Evolutionary conservation across 2,113 vertebrate genomes (phyloP).

Genomic region (Silurus meridionalis): DNA sequence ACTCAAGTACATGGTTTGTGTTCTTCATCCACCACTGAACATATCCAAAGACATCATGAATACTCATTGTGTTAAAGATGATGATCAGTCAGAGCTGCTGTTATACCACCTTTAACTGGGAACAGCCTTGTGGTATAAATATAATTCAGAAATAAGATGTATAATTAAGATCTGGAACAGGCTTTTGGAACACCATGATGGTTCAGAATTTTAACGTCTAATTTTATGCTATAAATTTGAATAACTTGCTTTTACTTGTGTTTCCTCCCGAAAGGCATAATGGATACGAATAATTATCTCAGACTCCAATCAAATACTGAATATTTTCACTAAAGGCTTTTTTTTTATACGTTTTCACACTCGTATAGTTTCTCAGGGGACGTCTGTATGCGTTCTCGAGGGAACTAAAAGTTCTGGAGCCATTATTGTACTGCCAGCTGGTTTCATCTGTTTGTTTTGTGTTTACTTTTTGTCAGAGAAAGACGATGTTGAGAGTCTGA

Average conservation of each 20-base stretch:
- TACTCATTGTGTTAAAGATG: not conserved
- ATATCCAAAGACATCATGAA: not conserved
- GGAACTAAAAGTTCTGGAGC: not conserved
- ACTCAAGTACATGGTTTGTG: too few species aligned
- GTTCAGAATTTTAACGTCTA: not conserved
- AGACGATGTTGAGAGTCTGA: not conserved
- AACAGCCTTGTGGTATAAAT: not conserved
- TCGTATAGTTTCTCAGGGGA: not conserved
- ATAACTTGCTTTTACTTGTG: not conserved
- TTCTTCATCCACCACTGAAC: not conserved
- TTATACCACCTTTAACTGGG: not conserved
- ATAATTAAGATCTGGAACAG: not conserved
- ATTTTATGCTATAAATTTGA: not conserved
- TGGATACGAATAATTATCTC: not conserved
- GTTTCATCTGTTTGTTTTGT: slow-evolving; percentile 27
- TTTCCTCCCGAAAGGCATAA: not conserved
- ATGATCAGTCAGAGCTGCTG: not conserved
- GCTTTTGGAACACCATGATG: not conserved
- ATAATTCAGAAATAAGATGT: not conserved
- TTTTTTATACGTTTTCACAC: not conserved
- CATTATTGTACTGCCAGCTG: not conserved
- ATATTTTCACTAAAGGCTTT: not conserved
- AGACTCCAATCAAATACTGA: not conserved
- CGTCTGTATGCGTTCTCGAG: not conserved
- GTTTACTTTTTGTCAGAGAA: slow-evolving; percentile 33